These are phyloP conservation scores for Mionectes macconnelli DNA, from an alignment of 2,113 vertebrate genomes.

Conservation along the genomic window DNA sequence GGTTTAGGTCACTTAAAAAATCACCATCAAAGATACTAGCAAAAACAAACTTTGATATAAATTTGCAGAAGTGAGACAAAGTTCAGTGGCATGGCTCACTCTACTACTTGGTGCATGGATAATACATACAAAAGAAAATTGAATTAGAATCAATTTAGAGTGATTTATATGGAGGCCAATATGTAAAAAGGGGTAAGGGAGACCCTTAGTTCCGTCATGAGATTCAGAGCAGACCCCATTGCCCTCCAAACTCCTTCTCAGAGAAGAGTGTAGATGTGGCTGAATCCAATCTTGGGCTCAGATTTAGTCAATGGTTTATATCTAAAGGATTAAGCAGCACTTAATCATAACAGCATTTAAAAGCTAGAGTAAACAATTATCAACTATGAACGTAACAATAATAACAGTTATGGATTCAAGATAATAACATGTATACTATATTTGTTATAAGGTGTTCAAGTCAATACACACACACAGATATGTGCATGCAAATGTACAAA, in stretches of 20 bases:
- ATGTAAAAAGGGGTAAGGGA: neutral
- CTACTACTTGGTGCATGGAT: neutral
- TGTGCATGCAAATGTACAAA: neutral
- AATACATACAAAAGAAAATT: neutral
- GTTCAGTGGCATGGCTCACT: fast-evolving
- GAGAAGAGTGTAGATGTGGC: neutral
- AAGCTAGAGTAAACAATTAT: neutral
- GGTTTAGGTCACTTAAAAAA: neutral
- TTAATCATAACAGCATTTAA: neutral
- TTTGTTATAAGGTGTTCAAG: neutral
- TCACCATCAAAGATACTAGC: neutral
- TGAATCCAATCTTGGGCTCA: neutral
- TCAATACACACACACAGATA: neutral
- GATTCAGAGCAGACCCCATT: neutral
- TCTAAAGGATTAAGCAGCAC: neutral
- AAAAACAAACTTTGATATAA: neutral
- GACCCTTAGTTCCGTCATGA: neutral
- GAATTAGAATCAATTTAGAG: neutral
- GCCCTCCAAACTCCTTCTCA: neutral
- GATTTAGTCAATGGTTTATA: neutral
- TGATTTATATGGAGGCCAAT: neutral
- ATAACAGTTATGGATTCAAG: neutral
- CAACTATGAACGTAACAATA: neutral
- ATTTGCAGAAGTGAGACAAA: neutral
- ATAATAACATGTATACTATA: neutral